Evolutionary conservation across 2,888 invertebrate genomes (phyloP).

Genomic region (Agrotis ipsilon): DNA sequence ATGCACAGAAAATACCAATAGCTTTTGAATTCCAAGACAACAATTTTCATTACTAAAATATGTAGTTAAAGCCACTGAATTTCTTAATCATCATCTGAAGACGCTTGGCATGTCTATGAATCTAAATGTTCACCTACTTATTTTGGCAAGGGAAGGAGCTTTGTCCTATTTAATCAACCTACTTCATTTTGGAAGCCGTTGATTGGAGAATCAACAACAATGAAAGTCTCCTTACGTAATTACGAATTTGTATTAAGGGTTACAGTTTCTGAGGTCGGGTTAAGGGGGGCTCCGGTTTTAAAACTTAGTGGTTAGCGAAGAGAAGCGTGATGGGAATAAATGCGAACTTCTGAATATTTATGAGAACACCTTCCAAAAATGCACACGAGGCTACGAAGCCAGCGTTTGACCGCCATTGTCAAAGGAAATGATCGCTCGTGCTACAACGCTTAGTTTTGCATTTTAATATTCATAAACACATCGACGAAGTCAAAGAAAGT

Average conservation of each 20-base stretch:
- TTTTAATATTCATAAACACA: conserved; percentile 66
- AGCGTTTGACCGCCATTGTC: conserved; percentile 62
- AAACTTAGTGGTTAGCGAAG: conserved; percentile 57
- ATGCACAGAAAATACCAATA: too few relatives aligned
- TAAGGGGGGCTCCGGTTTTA: conserved; percentile 51
- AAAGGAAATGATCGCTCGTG: conserved; percentile 63
- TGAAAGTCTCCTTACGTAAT: conserved; percentile 33
- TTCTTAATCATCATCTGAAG: background rate
- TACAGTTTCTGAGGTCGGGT: conserved; percentile 31
- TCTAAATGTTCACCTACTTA: background rate
- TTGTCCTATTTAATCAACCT: background rate
- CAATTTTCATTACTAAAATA: conserved; percentile 17
- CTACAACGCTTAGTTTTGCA: conserved; percentile 53
- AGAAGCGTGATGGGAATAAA: conserved; percentile 62
- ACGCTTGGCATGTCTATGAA: conserved; percentile 4
- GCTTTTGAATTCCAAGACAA: conserved; percentile 10
- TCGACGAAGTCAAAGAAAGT: background rate
- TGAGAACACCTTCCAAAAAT: conserved; percentile 75
- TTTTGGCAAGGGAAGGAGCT: conserved; percentile 14
- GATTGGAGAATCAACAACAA: conserved; percentile 35
- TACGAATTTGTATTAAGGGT: conserved; percentile 40
- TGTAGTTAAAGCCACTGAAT: conserved; percentile 11
- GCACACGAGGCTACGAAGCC: conserved; percentile 64
- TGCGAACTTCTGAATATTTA: conserved; percentile 75
- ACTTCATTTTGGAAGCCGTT: background rate